Base-by-base conservation (phyloP, 2,797 vertebrate species). In the Poecilia gillii region DNA sequence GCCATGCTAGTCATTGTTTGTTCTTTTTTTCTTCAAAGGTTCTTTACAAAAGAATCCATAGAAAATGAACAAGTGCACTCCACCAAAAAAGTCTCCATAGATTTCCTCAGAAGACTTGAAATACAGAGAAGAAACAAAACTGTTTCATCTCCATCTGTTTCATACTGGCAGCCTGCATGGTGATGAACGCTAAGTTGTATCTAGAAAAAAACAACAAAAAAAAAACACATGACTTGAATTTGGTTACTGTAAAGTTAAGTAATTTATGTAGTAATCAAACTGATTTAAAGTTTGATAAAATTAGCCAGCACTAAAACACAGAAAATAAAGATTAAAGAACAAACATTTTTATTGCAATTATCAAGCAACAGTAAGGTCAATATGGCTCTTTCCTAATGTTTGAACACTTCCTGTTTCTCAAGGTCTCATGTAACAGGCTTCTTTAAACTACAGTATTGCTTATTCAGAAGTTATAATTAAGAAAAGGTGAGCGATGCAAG, bases 41-140 rank as follows among this genome's bases (percentile, higher is more conserved):
- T 85, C 62, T 83, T 85, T 77, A 76, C 68, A 62, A 73, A 49
- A 18, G 28, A 62, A 77, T 74, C 73, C 77, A 84, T 20, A 13
- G 62, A 73, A 87, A 87, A 89, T 80, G 75, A 92, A 89, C 80
- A 87, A 83, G 86, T 66, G 75, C 80, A 76, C 79, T 89, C 81
- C 33, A 57, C 78, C 85, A 75, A 84, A 85, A 51, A 91, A 85
- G 86, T 64, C 85, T 90, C 87, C 53, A 62, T 74, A 84, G 82
- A 90, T 80, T 84, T 79, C 82, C 78, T 81, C 82, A 88, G 75
- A 84, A 87, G 79, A 57, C 73, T 84, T 39, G 79, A 83, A 89
- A 91, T 88, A 89, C 76, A 81, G 87, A 84, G 78, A 81, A 81
- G 43, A 55, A 76, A 64, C 85, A 74, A 87, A 84, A 88, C 59